Percentiles rank a stretch among this genome's conserved stretches.
These are phyloP conservation scores for Hyles lineata DNA, from an alignment of 2,888 invertebrate genomes.

Conservation along the genomic window DNA sequence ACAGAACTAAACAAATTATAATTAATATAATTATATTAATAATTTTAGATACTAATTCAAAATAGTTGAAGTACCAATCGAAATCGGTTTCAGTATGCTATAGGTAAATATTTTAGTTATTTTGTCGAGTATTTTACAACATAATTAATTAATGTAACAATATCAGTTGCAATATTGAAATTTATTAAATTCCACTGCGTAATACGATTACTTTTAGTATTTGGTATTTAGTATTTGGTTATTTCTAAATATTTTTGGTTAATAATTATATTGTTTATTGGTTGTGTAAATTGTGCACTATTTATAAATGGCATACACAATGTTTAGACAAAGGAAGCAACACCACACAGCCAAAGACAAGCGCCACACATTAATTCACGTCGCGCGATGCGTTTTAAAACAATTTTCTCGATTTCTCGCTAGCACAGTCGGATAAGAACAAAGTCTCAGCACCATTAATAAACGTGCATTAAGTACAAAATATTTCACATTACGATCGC, in stretches of 20 bases:
- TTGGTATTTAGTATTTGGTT: too few species aligned
- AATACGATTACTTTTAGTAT: too few species aligned
- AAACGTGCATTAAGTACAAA: constrained; percentile 28
- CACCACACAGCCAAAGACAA: background rate
- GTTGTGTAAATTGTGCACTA: background rate
- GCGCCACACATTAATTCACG: background rate
- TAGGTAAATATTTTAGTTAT: too few species aligned
- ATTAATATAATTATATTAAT: too few species aligned
- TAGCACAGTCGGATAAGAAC: constrained; percentile 19
- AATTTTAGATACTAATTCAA: too few species aligned
- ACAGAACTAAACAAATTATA: too few species aligned
- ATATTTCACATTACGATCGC: constrained; percentile 47
- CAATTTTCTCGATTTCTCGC: constrained; percentile 2
- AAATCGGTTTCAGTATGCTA: too few species aligned
- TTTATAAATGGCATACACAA: background rate
- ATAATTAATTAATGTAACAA: too few species aligned
- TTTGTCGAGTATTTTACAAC: too few species aligned
- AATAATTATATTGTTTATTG: background rate
- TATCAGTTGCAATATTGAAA: too few species aligned
- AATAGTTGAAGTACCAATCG: too few species aligned
- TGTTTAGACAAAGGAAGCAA: background rate
- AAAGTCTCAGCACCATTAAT: constrained; percentile 28
- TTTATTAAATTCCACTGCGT: too few species aligned
- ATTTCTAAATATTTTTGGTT: background rate
- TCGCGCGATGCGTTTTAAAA: constrained; percentile 1